Conservation (phyloP, 1,140 invertebrate genomes). For the Halictus rubicundus region DNA sequence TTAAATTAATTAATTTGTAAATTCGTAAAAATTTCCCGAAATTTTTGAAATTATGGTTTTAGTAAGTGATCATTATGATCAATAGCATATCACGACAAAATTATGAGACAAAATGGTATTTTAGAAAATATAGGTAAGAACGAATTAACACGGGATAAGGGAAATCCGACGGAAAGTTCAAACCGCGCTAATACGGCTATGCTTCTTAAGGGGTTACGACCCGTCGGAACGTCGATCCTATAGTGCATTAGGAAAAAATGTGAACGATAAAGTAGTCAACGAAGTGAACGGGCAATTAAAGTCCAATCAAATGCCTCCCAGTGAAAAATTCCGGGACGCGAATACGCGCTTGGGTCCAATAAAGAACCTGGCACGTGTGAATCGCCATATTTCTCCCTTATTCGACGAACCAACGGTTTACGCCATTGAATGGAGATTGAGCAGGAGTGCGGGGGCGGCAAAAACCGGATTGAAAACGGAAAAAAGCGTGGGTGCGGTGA, state of each 20-base stretch:
- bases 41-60: too few species aligned
- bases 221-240: not conserved
- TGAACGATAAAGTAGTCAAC: not conserved
- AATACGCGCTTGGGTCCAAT: not conserved
- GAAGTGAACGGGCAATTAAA: slow-evolving; percentile 33
- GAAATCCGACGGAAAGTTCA: too few species aligned
- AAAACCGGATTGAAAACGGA: not conserved
- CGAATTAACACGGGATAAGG: too few species aligned
- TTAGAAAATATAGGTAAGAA: too few species aligned
- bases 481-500: not conserved
- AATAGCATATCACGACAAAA: too few species aligned
- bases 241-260: not conserved
- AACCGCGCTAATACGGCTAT: too few species aligned
- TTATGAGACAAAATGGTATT: too few species aligned
- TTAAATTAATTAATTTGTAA: too few species aligned
- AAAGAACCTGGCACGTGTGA: slow-evolving; percentile 27
- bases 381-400: slow-evolving; percentile 30
- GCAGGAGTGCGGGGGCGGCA: too few species aligned
- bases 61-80: too few species aligned
- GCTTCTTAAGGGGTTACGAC: not conserved
- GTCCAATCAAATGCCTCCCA: slow-evolving; percentile 23
- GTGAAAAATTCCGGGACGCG: slow-evolving; percentile 1
- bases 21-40: too few species aligned
- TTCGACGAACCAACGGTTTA: slow-evolving; percentile 20
- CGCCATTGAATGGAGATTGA: not conserved